These are phyloP conservation scores for Serranus cabrilla DNA, from an alignment of 2,797 vertebrate genomes.

Conservation along the genomic window DNA sequence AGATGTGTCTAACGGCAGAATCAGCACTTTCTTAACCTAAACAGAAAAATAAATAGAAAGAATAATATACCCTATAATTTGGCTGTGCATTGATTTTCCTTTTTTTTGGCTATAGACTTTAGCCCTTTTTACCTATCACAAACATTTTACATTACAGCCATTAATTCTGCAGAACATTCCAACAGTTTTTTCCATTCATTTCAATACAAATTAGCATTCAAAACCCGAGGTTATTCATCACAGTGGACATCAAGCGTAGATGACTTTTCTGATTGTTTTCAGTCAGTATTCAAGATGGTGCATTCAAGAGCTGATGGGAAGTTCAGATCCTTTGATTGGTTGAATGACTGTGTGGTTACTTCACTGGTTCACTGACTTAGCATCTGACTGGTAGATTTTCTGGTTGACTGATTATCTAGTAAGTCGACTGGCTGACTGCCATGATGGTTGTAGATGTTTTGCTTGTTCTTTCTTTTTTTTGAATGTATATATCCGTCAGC, in stretches of 20 bases:
- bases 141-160: too few relatives aligned
- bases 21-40: neutral
- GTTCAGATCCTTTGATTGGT: neutral
- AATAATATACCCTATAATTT: neutral
- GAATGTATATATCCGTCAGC: conserved; percentile 9
- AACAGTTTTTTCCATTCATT: neutral
- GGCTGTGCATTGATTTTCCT: neutral
- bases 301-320: neutral
- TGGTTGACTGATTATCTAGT: conserved; percentile 1
- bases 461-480: neutral
- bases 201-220: neutral
- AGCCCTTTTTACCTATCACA: neutral
- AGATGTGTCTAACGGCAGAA: conserved; percentile 2
- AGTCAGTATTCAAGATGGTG: neutral
- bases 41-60: neutral
- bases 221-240: too few relatives aligned
- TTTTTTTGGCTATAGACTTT: neutral
- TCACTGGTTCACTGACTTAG: conserved; percentile 4
- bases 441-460: neutral
- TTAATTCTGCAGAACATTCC: neutral
- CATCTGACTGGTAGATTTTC: neutral
- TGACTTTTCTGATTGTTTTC: too few relatives aligned
- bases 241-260: too few relatives aligned
- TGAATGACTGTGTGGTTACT: neutral
- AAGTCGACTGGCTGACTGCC: neutral